Base-by-base conservation (phyloP, 2,888 invertebrate species). In the Pseudanteris insignis region DNA sequence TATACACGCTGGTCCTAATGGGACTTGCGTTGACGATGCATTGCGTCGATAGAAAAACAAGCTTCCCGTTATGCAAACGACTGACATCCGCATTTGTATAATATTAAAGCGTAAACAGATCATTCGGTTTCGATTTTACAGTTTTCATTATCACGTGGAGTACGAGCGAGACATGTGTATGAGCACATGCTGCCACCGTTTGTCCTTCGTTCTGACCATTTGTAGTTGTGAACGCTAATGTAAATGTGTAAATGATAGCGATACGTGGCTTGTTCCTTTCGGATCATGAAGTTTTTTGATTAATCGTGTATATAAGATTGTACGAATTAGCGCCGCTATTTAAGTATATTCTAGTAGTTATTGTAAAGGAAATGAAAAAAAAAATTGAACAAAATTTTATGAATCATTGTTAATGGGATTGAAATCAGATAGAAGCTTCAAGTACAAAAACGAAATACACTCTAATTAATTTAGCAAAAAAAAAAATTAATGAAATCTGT, bases 1-100 rank as follows among this genome's bases (percentile, higher is more conserved):
- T 67, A 65, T 70, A 68, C 70, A 71, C 75, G 73, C 75, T 75
- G 73, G 74, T 67, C 72, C 74, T 70, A 69, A 67, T 66, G 69
- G 72, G 71, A 69, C 67, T 63, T 54, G 47, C 24, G 25, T 29
- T n/a, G 32, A 28, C 32, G 24, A 9, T 37, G 8, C 53, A 60
- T 43, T 48, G 58, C 47, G 38, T 63, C 54, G 48, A 51, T 41
- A 28, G 51, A 34, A 47, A 26, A 51, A 63, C 63, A 72, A 70
- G 69, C 74, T 76, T 74, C 75, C 76, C 70, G 26, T 69, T 69
- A 61, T 72, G 75, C 75, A 73, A 76, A 75, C 74, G 78, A 79
- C 76, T 77, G 77, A 78, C 53, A 66, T 70, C 72, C 75, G 69
- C 69, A 66, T 66, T 61, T 74, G 74, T 75, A 72, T 72, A 66